phyloP scores from a whole-genome alignment of 2,888 invertebrate species.

The Pristionchus fissidentatus region DNA sequence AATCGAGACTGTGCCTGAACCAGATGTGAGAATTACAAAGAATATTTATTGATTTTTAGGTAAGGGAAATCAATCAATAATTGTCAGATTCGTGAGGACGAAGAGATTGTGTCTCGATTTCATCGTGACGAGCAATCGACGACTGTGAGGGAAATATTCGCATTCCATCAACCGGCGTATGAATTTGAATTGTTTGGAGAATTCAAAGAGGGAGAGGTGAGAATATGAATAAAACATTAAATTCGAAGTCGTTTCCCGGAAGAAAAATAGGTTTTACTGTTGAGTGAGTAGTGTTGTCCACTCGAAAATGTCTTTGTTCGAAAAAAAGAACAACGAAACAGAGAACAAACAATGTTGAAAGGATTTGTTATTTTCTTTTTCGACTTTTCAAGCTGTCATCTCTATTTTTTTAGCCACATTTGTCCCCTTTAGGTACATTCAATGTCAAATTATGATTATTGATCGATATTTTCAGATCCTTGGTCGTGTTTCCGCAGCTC shows the following conservation, averaged over 20 bases:
- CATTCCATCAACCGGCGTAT: conserved; percentile 55
- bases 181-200: conserved; percentile 57
- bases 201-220: conserved; percentile 52
- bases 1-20: background rate
- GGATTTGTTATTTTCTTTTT: too few relatives aligned
- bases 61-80: background rate
- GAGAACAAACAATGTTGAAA: too few relatives aligned
- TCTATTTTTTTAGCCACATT: too few relatives aligned
- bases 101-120: conserved; percentile 6
- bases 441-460: too few relatives aligned
- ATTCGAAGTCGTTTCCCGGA: background rate
- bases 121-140: background rate
- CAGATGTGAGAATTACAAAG: too few relatives aligned
- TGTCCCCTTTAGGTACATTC: too few relatives aligned
- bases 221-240: background rate
- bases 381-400: too few relatives aligned
- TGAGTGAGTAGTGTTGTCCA: too few relatives aligned
- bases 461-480: background rate
- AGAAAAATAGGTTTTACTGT: too few relatives aligned
- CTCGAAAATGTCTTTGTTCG: too few relatives aligned
- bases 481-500: background rate
- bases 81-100: background rate
- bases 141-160: conserved; percentile 1
- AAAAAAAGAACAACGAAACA: too few relatives aligned
- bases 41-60: too few relatives aligned